Evolutionary conservation across 2,113 vertebrate genomes (phyloP), one percentile per base, ranked within the genome.

Genomic region (Phalacrocorax carbo): DNA sequence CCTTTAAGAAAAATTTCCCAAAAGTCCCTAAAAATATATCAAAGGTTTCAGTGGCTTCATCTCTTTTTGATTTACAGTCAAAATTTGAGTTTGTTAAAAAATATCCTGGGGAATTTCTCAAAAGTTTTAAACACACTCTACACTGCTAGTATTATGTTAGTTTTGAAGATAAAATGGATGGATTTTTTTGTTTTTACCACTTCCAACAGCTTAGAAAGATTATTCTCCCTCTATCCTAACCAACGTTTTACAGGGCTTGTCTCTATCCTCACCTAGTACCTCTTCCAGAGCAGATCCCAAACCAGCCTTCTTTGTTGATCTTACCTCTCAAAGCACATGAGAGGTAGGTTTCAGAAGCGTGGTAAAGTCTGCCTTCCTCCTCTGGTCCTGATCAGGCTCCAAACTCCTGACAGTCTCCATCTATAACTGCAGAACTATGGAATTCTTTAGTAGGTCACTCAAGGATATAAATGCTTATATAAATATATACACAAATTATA

Each of bases 391-490:
- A 48, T 25, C 8, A 55, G 34, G 7, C 46, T 60, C 27, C 27
- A 52, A 7, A 8, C 12, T 52, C 17, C 21, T 10, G 12, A 10
- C 4, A 29, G 22, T 61, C 9, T 77, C 13, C 9, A 25, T 22
- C 25, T 48, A 7, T 29, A 55, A 30, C 13, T 1, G 2, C n/a
- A 72, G 42, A 82, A 26, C 13, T 2, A 1, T 0, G 2, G 17
- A 57, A 65, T 3, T 26, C 25, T 44, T 73, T 22, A 32, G 32
- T 11, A 46, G 15, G 22, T 10, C 17, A 36, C 32, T 16, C 1
- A 1, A 42, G 30, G 13, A 17, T 42, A 51, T 71, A 64, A 49
- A 64, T 23, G 18, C 38, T 38, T 38, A 38, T 38, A 38, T 38
- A 38, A 38, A 38, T 38, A 38, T 38, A 38, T 38, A 38, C 38